Evolutionary conservation across 2,888 invertebrate genomes (phyloP).

Genomic region (Drosophila ustulata): DNA sequence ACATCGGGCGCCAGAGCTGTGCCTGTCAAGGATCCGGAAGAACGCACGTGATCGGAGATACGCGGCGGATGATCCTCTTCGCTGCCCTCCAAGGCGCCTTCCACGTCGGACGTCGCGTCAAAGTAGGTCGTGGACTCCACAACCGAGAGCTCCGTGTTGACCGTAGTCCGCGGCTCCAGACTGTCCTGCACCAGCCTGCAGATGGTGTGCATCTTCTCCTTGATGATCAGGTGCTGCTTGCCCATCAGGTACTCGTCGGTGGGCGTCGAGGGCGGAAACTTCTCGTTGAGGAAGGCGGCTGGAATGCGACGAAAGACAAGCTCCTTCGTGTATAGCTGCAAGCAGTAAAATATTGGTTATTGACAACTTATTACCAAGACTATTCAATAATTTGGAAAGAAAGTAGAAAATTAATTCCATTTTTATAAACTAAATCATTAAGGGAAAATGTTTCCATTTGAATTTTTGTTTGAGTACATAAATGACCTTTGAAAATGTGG

Average conservation of each 20-base stretch:
- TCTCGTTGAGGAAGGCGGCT: conserved; percentile 74
- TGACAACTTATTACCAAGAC: no score
- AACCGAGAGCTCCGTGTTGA: not conserved
- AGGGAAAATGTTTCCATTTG: no score
- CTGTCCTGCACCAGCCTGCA: conserved; percentile 43
- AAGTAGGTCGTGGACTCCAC: not conserved
- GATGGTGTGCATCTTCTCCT: conserved; percentile 63
- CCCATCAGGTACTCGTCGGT: conserved; percentile 75
- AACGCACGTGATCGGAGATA: not conserved
- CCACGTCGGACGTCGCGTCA: not conserved
- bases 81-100: not conserved
- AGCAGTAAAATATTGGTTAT: not conserved
- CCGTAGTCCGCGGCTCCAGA: not conserved
- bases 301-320: conserved; percentile 63
- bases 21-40: rapidly evolving
- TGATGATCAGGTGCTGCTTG: conserved; percentile 74
- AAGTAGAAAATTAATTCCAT: no score
- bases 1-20: conserved; percentile 41
- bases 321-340: conserved; percentile 68
- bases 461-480: no score
- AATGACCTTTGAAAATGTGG: no score
- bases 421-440: no score
- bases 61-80: not conserved
- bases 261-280: conserved; percentile 78
- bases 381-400: no score